These are phyloP conservation scores for Harpagifer antarcticus DNA, from an alignment of 2,797 vertebrate species.

Conservation along the genomic window DNA sequence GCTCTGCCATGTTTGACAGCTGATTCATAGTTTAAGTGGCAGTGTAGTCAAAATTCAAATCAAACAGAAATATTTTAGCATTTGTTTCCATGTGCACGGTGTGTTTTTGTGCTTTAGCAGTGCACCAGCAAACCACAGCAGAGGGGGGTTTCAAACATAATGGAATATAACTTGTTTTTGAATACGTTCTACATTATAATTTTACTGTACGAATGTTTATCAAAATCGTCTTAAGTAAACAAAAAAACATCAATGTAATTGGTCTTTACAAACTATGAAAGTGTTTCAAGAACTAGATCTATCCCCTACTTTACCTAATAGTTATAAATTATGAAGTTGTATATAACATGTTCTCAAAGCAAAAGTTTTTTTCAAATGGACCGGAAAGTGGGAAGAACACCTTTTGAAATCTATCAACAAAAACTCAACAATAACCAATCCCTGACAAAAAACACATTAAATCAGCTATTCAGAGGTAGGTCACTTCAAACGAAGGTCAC, in stretches of 20 bases:
- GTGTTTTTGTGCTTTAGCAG: background rate
- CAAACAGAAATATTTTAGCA: background rate
- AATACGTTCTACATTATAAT: background rate
- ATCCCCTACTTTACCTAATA: background rate
- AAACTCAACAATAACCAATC: background rate
- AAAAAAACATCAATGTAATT: background rate
- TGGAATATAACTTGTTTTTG: background rate
- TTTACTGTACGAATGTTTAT: background rate
- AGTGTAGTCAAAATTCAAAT: background rate
- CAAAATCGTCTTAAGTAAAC: background rate
- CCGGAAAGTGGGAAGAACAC: background rate
- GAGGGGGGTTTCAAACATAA: no score
- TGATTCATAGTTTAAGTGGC: background rate
- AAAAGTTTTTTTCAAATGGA: background rate
- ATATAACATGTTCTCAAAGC: background rate
- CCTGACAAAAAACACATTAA: background rate
- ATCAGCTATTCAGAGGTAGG: conserved; percentile 12
- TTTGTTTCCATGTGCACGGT: background rate
- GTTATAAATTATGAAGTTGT: background rate
- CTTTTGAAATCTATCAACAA: conserved; percentile 11
- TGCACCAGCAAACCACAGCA: background rate
- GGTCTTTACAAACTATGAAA: background rate
- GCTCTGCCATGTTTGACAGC: background rate
- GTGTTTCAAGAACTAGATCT: background rate
- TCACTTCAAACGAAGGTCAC: conserved; percentile 6